These are phyloP conservation scores for Sandelia bainsii DNA, from an alignment of 2,797 vertebrate genomes.

Conservation along the genomic window DNA sequence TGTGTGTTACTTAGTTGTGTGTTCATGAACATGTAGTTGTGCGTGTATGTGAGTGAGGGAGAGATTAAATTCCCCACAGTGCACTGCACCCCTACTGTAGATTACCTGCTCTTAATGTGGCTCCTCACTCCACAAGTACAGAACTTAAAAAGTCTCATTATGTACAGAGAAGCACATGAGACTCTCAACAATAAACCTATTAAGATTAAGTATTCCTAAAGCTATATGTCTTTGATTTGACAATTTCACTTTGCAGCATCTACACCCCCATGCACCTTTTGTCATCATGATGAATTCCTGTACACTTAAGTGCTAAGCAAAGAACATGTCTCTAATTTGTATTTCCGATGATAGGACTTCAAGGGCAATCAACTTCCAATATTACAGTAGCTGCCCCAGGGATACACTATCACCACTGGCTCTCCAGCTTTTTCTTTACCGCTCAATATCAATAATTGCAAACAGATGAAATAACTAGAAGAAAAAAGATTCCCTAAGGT, in stretches of 20 bases:
- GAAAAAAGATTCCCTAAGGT: conserved; percentile 52
- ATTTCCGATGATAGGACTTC: conserved; percentile 55
- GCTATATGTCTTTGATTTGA: conserved; percentile 22
- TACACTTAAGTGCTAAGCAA: conserved; percentile 11
- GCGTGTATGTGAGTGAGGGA: conserved; percentile 16
- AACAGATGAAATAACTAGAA: conserved; percentile 51
- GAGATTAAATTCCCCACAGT: conserved; percentile 55
- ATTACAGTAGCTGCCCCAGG: conserved; percentile 47
- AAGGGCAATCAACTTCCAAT: conserved; percentile 62
- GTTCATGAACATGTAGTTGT: neutral
- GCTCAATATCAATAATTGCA: conserved; percentile 65
- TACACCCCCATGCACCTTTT: conserved; percentile 23
- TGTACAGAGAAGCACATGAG: conserved; percentile 38
- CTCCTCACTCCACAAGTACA: conserved; percentile 45
- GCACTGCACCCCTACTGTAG: conserved; percentile 51
- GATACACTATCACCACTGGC: conserved; percentile 41
- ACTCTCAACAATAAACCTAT: conserved; percentile 38
- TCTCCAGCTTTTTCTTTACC: conserved; percentile 22
- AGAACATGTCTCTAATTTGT: conserved; percentile 35
- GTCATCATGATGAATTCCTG: conserved; percentile 26
- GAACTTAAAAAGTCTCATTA: conserved; percentile 45
- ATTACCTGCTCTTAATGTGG: conserved; percentile 63
- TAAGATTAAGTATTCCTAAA: conserved; percentile 58
- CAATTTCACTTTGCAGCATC: conserved; percentile 31
- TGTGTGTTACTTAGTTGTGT: conserved; percentile 1